Evolutionary conservation across 2,888 invertebrate species (phyloP), one percentile per base, ranked within the genome.

Genomic region (Exephanes ischioxanthus): DNA sequence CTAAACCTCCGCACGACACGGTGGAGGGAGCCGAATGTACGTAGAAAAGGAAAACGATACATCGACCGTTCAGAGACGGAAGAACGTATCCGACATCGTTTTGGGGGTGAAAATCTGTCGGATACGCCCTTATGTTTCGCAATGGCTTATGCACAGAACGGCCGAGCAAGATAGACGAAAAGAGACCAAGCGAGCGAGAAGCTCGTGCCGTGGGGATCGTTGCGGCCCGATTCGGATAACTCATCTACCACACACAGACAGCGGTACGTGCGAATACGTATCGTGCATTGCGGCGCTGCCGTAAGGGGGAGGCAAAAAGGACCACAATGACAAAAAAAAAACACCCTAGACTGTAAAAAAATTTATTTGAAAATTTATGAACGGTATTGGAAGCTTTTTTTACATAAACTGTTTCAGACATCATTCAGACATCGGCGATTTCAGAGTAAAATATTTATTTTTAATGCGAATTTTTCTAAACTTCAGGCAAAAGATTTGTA

Each of bases 161-260:
- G 45, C 16, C 26, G 26, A 9, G 67, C 16, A 73, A 70, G 41
- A 16, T 5, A 6, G 30, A 58, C 41, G 41, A 11, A 14, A 51
- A 61, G 58, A 70, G 68, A 55, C n/a, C 7, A 75, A 73, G 41
- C 48, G 37, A 67, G 73, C 66, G 70, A 78, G 77, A 67, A 72
- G 67, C 48, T 73, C 66, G 76, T 22, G 22, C 53, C 55, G 48
- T 33, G 45, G 51, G 30, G 55, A 73, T 67, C 55, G 67, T 30
- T 11, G 45, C 72, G 41, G 26, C 53, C 37, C 37, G 37, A 9
- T 66, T 19, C 37, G 41, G 66, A 37, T 37, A 66, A 41, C 37
- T 41, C 53, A 22, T n/a, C 53, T 16, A 26, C 7, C 48, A 9
- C 11, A 75, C 51, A 9, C 19, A 45, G 33, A 63, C 22, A 16